A percentile compares a stretch with the other conserved stretches of the same genome.
These are phyloP conservation scores for Gortyna flavago DNA, from an alignment of 2,888 invertebrate species.

Conservation along the genomic window DNA sequence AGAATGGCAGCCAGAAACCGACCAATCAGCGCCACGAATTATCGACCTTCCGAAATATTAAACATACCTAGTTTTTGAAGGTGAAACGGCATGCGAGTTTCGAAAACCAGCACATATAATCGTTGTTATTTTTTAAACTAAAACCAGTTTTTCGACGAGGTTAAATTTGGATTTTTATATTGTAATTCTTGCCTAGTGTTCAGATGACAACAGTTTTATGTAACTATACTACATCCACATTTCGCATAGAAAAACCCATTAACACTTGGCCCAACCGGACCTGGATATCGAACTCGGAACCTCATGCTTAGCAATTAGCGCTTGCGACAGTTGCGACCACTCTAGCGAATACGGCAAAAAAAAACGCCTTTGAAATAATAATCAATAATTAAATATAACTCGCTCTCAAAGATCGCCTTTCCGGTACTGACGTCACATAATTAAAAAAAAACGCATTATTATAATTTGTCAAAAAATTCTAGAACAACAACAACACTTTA, in stretches of 20 bases:
- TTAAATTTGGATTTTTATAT: conserved; percentile 16
- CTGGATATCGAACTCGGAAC: not conserved
- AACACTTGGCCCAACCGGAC: not conserved
- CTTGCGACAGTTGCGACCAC: not conserved
- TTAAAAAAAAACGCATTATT: not conserved
- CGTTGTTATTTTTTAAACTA: conserved; percentile 27
- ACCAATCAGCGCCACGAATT: conserved; percentile 29
- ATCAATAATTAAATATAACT: not conserved
- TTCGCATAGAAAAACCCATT: not conserved
- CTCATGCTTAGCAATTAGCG: not conserved
- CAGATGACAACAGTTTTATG: not conserved
- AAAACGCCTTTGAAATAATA: not conserved
- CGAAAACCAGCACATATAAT: conserved; percentile 5
- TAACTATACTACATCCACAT: not conserved
- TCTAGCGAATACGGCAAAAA: not conserved
- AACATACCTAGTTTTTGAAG: conserved; percentile 30
- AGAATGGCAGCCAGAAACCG: not conserved
- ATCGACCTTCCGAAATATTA: conserved; percentile 36
- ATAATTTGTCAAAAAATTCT: not conserved
- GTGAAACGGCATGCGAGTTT: conserved; percentile 8
- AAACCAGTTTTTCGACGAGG: conserved; percentile 18
- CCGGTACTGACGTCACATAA: not conserved
- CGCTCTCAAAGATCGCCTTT: not conserved
- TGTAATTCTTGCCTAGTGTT: not conserved
- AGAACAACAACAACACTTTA: not conserved